These are phyloP conservation scores for Blastobasis adustella DNA, from an alignment of 2,888 invertebrate species.

Conservation along the genomic window DNA sequence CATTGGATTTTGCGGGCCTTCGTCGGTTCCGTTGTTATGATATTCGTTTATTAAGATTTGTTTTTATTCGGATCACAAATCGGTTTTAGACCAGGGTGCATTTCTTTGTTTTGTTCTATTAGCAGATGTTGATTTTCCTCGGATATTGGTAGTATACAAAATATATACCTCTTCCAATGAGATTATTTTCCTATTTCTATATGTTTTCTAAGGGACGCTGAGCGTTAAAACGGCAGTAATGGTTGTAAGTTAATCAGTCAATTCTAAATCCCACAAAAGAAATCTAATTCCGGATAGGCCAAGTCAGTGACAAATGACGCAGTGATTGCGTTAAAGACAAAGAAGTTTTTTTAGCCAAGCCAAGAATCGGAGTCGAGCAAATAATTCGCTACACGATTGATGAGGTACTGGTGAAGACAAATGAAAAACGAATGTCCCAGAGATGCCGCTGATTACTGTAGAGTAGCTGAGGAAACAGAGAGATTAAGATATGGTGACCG, in stretches of 20 bases:
- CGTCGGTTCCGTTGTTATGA: conserved; percentile 36
- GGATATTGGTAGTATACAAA: no score
- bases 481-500: no score
- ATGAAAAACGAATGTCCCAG: conserved; percentile 45
- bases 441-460: conserved; percentile 31
- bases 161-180: no score
- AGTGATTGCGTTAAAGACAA: conserved; percentile 62
- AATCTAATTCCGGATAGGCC: conserved; percentile 46
- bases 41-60: conserved; percentile 45
- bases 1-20: conserved; percentile 34
- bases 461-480: conserved; percentile 13
- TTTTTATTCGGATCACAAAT: conserved; percentile 33
- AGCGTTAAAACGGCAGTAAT: background rate
- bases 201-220: no score
- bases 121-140: background rate
- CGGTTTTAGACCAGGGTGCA: background rate
- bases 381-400: conserved; percentile 58
- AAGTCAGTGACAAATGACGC: conserved; percentile 62
- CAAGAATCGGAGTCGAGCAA: conserved; percentile 27
- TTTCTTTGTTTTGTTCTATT: background rate
- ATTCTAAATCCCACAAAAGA: conserved; percentile 47
- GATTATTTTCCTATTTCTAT: no score
- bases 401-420: conserved; percentile 45
- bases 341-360: conserved; percentile 31
- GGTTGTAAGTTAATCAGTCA: conserved; percentile 52